phyloP scores from a whole-genome alignment of 2,113 vertebrate species.

The Neolamprologus hecqui region DNA sequence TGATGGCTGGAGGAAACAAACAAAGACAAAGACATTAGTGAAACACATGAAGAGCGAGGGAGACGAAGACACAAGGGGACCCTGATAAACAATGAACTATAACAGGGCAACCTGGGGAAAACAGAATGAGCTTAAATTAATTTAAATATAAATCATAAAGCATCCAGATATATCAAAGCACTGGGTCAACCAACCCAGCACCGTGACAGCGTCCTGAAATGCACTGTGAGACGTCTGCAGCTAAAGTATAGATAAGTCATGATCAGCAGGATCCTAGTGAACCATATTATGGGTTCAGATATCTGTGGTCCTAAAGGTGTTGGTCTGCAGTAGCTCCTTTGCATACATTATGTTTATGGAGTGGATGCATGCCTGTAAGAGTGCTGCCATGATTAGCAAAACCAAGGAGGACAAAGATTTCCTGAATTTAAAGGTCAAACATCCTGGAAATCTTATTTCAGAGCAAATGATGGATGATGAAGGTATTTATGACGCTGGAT shows the following conservation, averaged over 20 bases:
- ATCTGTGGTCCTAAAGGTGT: background rate
- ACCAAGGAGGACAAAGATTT: background rate
- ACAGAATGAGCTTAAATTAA: background rate
- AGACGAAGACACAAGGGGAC: fast-evolving
- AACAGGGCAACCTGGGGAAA: fast-evolving
- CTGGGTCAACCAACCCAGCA: background rate
- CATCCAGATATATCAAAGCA: background rate
- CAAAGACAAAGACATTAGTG: background rate
- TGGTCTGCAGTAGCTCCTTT: fast-evolving
- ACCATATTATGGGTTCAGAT: background rate
- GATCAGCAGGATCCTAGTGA: background rate
- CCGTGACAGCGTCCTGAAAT: background rate
- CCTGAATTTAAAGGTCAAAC: background rate
- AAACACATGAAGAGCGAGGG: background rate
- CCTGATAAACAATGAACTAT: background rate
- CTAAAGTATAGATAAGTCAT: background rate
- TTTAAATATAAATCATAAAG: background rate
- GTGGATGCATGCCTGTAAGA: background rate
- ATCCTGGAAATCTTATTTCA: background rate
- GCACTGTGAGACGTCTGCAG: background rate
- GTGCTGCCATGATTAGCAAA: background rate
- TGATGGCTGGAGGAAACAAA: fast-evolving
- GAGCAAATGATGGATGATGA: background rate
- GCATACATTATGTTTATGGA: background rate
- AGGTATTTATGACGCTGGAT: background rate